Conservation (phyloP, 2,113 vertebrate genomes). For the Machaerirhynchus nigripectus region DNA sequence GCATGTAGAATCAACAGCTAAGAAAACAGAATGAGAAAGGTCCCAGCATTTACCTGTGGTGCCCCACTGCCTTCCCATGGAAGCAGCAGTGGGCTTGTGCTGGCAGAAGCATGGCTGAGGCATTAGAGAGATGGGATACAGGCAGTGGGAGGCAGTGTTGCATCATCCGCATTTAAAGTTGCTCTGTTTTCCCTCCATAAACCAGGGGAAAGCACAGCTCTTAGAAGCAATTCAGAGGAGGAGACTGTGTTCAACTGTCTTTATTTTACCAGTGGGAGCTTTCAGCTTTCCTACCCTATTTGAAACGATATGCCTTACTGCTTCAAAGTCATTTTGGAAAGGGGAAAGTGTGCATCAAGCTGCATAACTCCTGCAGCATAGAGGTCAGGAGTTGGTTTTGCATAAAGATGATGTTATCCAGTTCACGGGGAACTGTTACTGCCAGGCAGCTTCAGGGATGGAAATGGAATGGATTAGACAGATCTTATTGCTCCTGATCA, state of each 20-base stretch:
- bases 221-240: not conserved
- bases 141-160: not conserved
- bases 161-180: fast-evolving
- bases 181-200: not conserved
- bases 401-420: not conserved
- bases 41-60: not conserved
- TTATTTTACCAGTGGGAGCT: conserved; percentile 12
- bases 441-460: not conserved
- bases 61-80: not conserved
- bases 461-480: not conserved
- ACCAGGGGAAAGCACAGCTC: not conserved
- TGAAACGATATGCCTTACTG: not conserved
- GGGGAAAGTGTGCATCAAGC: not conserved
- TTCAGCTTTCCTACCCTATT: not conserved
- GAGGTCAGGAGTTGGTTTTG: not conserved
- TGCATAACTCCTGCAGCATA: not conserved
- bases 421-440: not conserved
- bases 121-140: fast-evolving
- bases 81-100: not conserved
- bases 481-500: not conserved
- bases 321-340: not conserved
- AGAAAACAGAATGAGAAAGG: not conserved
- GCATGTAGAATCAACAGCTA: not conserved
- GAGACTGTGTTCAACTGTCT: not conserved
- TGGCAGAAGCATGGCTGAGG: not conserved